These are phyloP conservation scores for Drepana falcataria DNA, from an alignment of 2,888 invertebrate genomes.

Conservation along the genomic window DNA sequence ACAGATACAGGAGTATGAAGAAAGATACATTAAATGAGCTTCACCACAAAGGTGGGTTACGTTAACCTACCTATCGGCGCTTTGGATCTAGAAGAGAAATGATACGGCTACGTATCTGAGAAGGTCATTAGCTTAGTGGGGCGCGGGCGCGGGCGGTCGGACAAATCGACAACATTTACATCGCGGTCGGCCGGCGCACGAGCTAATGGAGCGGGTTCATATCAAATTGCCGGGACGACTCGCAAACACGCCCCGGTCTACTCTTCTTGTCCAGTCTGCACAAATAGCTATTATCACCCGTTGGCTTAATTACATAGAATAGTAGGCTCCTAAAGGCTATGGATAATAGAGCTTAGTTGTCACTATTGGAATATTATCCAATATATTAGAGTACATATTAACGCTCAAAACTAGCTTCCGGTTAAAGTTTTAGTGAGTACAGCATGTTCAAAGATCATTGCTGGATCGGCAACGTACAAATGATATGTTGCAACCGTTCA, in stretches of 20 bases:
- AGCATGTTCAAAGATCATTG: too few relatives aligned
- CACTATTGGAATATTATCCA: too few relatives aligned
- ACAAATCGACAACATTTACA: slow-evolving; percentile 51
- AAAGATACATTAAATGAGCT: neutral
- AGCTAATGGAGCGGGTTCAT: slow-evolving; percentile 36
- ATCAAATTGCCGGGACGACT: slow-evolving; percentile 30
- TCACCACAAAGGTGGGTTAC: neutral
- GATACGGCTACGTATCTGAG: slow-evolving; percentile 30
- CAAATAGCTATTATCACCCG: neutral
- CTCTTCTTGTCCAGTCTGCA: neutral
- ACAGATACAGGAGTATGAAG: neutral
- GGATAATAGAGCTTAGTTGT: neutral
- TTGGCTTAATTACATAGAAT: neutral
- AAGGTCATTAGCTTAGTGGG: slow-evolving; percentile 42
- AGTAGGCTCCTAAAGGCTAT: neutral
- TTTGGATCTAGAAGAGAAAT: slow-evolving; percentile 26
- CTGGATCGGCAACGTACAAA: too few relatives aligned
- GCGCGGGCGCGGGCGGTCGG: slow-evolving; percentile 19
- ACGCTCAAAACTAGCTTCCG: too few relatives aligned
- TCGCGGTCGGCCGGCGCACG: slow-evolving; percentile 32
- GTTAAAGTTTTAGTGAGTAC: too few relatives aligned
- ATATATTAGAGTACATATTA: too few relatives aligned
- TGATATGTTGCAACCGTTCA: too few relatives aligned
- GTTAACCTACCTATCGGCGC: slow-evolving; percentile 11
- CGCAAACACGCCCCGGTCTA: slow-evolving; percentile 9